These are phyloP conservation scores for Zosterops hypoxanthus DNA, from an alignment of 2,113 vertebrate species.

Conservation along the genomic window DNA sequence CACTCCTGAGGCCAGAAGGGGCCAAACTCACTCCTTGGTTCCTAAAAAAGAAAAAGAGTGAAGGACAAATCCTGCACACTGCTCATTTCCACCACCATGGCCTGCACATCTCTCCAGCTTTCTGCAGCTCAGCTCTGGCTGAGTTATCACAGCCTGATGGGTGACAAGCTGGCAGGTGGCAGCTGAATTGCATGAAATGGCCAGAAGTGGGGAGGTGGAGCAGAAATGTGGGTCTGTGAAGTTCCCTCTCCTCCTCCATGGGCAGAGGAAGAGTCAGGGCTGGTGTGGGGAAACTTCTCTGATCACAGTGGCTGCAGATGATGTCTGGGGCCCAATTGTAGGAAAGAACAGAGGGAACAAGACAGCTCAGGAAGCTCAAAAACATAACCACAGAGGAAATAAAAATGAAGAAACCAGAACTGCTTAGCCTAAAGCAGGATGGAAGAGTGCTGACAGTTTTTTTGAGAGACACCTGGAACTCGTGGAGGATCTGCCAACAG, in stretches of 20 bases:
- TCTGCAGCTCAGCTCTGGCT: neutral
- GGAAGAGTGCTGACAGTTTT: neutral
- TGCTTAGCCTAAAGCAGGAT: neutral
- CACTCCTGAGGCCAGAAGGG: neutral
- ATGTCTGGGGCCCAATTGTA: neutral
- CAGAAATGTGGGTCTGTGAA: neutral
- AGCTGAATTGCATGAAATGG: neutral
- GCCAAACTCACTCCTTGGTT: neutral
- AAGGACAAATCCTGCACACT: neutral
- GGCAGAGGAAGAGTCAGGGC: neutral
- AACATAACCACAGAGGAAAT: fast-evolving
- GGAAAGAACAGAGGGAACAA: neutral
- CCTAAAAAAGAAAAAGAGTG: neutral
- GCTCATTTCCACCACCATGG: neutral
- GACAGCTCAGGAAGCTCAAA: neutral
- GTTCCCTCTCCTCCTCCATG: neutral
- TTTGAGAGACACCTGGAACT: neutral
- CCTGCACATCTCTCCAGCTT: neutral
- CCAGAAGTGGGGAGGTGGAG: neutral
- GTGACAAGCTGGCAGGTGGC: neutral
- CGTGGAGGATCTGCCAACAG: neutral
- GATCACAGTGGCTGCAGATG: neutral
- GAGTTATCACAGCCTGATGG: neutral
- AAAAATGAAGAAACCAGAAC: neutral
- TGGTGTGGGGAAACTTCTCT: neutral